Percentiles rank a stretch among this genome's conserved stretches.
Conservation (phyloP, 2,113 vertebrate genomes). For the Cinclus mexicanus region DNA sequence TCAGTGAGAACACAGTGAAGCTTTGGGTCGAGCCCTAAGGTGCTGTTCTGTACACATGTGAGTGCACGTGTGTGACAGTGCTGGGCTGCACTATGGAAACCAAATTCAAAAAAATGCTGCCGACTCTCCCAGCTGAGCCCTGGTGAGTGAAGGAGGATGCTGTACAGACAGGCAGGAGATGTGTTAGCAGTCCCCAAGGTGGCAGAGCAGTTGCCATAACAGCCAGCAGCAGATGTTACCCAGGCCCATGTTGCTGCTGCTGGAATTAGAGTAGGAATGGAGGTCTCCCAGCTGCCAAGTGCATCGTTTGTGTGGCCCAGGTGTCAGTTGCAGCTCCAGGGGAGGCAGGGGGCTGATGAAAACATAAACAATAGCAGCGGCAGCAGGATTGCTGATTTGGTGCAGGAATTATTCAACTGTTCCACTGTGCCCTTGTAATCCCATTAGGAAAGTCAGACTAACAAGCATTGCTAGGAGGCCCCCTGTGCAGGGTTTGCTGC, state of each 20-base stretch:
- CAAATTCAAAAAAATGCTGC: background rate
- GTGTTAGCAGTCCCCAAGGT: slow-evolving; percentile 18
- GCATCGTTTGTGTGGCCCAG: background rate
- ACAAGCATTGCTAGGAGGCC: accelerated
- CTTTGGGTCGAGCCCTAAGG: background rate
- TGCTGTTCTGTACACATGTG: background rate
- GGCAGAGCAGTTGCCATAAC: slow-evolving; percentile 42
- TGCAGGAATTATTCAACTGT: background rate
- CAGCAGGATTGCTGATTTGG: background rate
- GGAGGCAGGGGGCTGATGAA: background rate
- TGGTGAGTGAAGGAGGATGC: background rate
- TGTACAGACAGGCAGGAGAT: background rate
- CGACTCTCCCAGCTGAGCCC: background rate
- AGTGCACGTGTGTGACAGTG: accelerated
- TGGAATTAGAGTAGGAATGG: background rate
- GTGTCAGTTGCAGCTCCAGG: background rate
- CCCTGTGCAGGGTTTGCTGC: background rate
- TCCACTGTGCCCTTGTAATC: background rate
- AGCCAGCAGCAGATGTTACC: slow-evolving; percentile 17
- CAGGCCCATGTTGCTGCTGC: background rate
- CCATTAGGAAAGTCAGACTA: background rate
- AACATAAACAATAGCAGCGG: background rate
- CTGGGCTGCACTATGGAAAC: background rate
- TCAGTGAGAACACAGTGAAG: background rate
- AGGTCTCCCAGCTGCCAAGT: background rate